A percentile compares a stretch with the other conserved stretches of the same genome.
These are phyloP conservation scores for Andrena bicolor DNA, from an alignment of 2,888 invertebrate genomes.

Conservation along the genomic window DNA sequence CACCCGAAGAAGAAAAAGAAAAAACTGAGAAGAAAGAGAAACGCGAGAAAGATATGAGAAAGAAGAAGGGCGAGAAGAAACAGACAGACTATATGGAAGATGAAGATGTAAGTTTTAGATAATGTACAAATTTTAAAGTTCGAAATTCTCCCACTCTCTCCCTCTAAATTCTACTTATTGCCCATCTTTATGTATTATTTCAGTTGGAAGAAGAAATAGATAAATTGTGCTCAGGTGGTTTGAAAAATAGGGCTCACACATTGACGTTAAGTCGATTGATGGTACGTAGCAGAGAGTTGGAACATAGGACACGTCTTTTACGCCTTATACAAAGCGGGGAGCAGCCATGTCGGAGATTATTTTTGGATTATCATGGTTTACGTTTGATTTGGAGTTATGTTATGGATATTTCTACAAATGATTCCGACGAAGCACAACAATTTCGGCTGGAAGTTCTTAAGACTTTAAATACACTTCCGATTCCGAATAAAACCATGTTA, in stretches of 20 bases:
- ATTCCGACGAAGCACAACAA: conserved; percentile 84
- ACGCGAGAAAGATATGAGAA: conserved; percentile 75
- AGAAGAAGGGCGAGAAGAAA: conserved; percentile 74
- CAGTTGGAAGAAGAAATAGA: conserved; percentile 96
- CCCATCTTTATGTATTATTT: conserved; percentile 39
- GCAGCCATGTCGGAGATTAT: conserved; percentile 93
- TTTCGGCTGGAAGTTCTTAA: conserved; percentile 89
- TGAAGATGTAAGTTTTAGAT: conserved; percentile 83
- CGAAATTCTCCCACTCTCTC: neutral
- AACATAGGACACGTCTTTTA: conserved; percentile 91
- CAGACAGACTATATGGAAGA: conserved; percentile 82
- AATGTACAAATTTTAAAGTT: neutral
- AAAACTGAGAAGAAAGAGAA: conserved; percentile 84
- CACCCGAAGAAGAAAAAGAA: conserved; percentile 91
- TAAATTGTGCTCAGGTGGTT: conserved; percentile 90
- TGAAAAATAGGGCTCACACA: conserved; percentile 96
- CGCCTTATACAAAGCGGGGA: conserved; percentile 92
- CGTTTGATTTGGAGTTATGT: conserved; percentile 97
- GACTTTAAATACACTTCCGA: conserved; percentile 94
- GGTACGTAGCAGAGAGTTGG: conserved; percentile 94
- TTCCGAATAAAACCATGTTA: conserved; percentile 96
- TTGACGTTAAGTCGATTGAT: conserved; percentile 95
- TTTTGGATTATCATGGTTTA: conserved; percentile 97
- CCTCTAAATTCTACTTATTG: neutral
- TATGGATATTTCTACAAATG: conserved; percentile 89